Evolutionary conservation across 2,888 invertebrate genomes (phyloP).

Genomic region (Augochlorella aurata): DNA sequence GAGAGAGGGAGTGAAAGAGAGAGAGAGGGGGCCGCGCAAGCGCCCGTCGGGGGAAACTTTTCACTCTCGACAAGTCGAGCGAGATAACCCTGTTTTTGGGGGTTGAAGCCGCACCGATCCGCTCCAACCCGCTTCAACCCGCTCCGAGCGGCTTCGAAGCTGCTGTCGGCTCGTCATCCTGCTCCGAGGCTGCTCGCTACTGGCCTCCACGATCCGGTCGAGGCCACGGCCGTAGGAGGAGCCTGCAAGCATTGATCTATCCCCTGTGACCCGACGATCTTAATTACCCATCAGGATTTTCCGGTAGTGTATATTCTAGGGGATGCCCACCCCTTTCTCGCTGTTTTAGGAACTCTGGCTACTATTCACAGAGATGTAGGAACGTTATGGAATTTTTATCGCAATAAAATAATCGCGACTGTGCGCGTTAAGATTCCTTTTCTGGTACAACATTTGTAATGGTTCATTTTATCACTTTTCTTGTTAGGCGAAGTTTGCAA

Average conservation of each 20-base stretch:
- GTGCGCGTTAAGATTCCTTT: neutral
- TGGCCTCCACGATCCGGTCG: neutral
- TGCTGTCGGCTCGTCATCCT: constrained; percentile 1
- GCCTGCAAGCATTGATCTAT: constrained; percentile 5
- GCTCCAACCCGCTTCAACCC: neutral
- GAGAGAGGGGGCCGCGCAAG: constrained; percentile 43
- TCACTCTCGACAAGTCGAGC: constrained; percentile 35
- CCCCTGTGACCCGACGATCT: neutral
- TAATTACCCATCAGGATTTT: neutral
- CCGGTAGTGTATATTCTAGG: too few relatives aligned
- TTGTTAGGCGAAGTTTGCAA: too few relatives aligned
- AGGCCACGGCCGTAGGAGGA: neutral
- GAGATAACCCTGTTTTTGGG: constrained; percentile 13
- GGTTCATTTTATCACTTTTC: neutral
- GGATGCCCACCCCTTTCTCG: too few relatives aligned
- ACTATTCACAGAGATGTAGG: too few relatives aligned
- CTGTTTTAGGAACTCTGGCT: too few relatives aligned
- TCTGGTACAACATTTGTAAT: neutral
- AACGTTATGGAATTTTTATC: too few relatives aligned
- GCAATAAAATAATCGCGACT: too few relatives aligned
- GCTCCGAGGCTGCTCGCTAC: neutral
- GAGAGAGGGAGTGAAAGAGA: neutral
- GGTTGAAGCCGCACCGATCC: neutral
- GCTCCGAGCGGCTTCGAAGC: neutral
- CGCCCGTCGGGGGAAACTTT: constrained; percentile 42